Percentiles rank a stretch among this genome's conserved stretches.
Conservation (phyloP, 2,113 vertebrate genomes). For the Machaerirhynchus nigripectus region DNA sequence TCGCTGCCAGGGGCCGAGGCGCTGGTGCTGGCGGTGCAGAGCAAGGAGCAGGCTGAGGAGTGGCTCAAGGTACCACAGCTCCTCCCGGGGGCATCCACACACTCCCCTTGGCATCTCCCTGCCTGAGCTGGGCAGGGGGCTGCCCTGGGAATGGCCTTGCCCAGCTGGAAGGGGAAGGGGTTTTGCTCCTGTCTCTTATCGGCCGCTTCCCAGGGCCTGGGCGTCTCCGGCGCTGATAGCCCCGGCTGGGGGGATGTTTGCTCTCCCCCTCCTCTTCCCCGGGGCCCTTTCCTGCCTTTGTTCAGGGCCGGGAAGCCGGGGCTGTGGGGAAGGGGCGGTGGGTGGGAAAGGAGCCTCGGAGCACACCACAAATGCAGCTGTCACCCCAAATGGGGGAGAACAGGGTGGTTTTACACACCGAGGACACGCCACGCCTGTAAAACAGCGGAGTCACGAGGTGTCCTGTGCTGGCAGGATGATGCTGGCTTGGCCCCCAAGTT, state of each 20-base stretch:
- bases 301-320: constrained; percentile 10
- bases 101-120: not conserved
- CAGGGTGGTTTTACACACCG: not conserved
- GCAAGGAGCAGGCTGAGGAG: constrained; percentile 93
- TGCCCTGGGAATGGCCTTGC: not conserved
- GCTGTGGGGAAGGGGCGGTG: not conserved
- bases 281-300: constrained; percentile 62
- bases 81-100: not conserved
- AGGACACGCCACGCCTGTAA: fast-evolving
- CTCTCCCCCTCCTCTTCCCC: constrained; percentile 25
- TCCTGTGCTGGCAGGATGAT: not conserved
- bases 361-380: not conserved
- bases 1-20: constrained; percentile 85
- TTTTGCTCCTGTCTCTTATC: constrained; percentile 13
- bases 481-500: not conserved
- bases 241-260: constrained; percentile 25
- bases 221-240: not conserved
- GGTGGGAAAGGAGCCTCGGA: not conserved
- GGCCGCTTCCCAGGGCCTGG: not conserved
- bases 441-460: fast-evolving
- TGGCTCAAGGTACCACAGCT: constrained; percentile 86
- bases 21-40: constrained; percentile 92
- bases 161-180: not conserved
- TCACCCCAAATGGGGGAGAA: not conserved
- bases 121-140: not conserved